Conservation (phyloP, 1,140 invertebrate species). For the Oryctes rhinoceros region DNA sequence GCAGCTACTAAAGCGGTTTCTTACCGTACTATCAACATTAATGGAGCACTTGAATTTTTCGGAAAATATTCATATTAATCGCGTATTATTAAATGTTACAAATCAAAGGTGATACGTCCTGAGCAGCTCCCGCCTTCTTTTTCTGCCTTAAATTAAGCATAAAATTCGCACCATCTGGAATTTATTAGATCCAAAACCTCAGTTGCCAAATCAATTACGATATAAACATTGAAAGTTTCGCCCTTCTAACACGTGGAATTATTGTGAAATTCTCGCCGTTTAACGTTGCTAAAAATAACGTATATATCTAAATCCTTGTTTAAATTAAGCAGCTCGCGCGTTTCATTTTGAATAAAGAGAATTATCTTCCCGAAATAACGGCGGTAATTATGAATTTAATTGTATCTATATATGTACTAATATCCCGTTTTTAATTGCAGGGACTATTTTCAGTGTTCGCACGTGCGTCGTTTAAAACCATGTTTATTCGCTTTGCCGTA, state of each 20-base stretch:
- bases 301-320: neutral
- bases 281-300: neutral
- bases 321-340: no score
- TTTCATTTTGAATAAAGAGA: neutral
- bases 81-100: no score
- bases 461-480: neutral
- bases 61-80: no score
- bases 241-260: neutral
- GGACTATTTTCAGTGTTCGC: neutral
- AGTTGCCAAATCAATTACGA: neutral
- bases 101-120: no score
- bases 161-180: no score
- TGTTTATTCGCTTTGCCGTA: neutral
- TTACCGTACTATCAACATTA: no score
- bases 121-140: no score
- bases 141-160: no score
- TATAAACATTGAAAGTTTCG: neutral
- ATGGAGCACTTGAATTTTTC: no score
- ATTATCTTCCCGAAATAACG: neutral
- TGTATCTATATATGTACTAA: neutral
- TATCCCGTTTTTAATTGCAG: neutral
- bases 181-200: no score
- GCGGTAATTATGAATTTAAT: neutral
- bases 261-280: slow-evolving; percentile 1
- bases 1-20: no score